A percentile compares a stretch with the other conserved stretches of the same genome.
These are phyloP conservation scores for Callinectes sapidus DNA, from an alignment of 2,888 invertebrate genomes.

Conservation along the genomic window DNA sequence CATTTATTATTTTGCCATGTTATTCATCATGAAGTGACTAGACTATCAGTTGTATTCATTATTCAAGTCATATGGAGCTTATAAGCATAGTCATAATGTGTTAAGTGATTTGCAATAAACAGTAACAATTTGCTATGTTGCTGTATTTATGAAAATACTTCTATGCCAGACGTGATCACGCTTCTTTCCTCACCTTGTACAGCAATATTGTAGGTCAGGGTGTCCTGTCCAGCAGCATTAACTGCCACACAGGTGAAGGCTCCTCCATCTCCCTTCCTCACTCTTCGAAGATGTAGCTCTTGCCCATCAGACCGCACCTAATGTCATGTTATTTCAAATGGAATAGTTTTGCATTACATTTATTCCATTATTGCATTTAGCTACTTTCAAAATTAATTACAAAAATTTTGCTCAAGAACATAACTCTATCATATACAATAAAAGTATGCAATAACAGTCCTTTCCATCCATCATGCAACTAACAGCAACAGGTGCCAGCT, in stretches of 20 bases:
- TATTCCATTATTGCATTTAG: neutral
- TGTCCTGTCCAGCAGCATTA: slow-evolving; percentile 74
- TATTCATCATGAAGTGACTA: neutral
- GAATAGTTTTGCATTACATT: neutral
- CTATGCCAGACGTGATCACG: neutral
- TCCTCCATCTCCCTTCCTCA: slow-evolving; percentile 74
- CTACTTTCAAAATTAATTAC: neutral
- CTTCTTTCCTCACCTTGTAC: slow-evolving; percentile 51
- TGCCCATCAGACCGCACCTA: slow-evolving; percentile 54
- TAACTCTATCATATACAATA: neutral
- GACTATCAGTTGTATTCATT: too few relatives aligned
- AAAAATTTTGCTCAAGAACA: neutral
- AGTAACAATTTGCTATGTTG: neutral
- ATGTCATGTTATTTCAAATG: neutral
- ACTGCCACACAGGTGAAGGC: slow-evolving; percentile 76
- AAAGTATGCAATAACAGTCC: neutral
- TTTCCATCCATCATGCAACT: neutral
- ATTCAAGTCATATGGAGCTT: neutral
- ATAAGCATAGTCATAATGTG: neutral
- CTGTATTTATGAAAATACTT: neutral
- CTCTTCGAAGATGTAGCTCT: slow-evolving; percentile 57
- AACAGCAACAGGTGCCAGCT: neutral
- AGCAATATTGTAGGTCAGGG: slow-evolving; percentile 58
- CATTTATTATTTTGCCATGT: neutral
- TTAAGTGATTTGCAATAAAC: too few relatives aligned